Conservation (phyloP, 2,797 vertebrate species). For the Kryptolebias ocellatus region DNA sequence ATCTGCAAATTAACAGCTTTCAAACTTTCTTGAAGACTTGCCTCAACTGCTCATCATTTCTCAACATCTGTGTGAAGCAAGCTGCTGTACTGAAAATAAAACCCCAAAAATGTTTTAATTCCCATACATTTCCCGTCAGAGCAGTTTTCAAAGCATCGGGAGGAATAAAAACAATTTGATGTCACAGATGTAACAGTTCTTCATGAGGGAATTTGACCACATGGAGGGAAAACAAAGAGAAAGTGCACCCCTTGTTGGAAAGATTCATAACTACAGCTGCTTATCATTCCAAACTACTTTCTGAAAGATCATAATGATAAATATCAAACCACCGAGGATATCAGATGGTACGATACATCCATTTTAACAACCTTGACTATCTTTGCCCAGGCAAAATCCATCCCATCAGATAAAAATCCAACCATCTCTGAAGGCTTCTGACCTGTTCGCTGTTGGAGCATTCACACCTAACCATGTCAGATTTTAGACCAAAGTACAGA, state of each 20-base stretch:
- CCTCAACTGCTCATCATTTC: too few species aligned
- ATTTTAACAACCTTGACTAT: constrained; percentile 6
- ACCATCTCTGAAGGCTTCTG: background rate
- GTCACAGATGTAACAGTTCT: background rate
- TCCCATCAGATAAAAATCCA: background rate
- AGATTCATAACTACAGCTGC: constrained; percentile 40
- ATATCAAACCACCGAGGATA: background rate
- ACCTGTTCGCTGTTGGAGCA: background rate
- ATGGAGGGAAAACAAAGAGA: constrained; percentile 33
- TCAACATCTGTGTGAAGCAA: too few species aligned
- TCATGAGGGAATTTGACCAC: background rate
- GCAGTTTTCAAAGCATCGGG: too few species aligned
- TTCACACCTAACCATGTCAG: background rate
- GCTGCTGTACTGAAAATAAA: too few species aligned
- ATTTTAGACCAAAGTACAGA: background rate
- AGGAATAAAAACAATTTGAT: too few species aligned
- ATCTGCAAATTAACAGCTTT: too few species aligned
- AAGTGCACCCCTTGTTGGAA: constrained; percentile 61
- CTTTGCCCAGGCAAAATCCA: background rate
- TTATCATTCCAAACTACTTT: constrained; percentile 1
- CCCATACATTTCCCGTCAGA: too few species aligned
- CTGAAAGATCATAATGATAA: constrained; percentile 9
- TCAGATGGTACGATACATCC: background rate
- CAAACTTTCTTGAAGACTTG: too few species aligned
- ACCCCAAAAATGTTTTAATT: too few species aligned